Evolutionary conservation across 2,797 vertebrate genomes (phyloP).

Genomic region (Arnoldichthys spilopterus): DNA sequence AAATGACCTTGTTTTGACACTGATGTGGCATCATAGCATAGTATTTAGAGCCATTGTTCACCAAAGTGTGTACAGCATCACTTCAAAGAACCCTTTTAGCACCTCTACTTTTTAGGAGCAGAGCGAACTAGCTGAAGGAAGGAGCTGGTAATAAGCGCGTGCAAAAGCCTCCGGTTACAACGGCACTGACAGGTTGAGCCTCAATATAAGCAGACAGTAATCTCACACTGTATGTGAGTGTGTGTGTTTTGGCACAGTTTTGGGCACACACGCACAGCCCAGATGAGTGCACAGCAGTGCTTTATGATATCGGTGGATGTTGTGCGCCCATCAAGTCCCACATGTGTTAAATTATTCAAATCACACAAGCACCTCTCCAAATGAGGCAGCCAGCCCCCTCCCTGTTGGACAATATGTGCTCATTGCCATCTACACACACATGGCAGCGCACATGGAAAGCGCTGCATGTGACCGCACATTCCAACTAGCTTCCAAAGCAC

Average conservation of each 20-base stretch:
- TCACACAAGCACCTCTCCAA: slow-evolving; percentile 46
- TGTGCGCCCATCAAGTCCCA: slow-evolving; percentile 53
- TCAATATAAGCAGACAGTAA: slow-evolving; percentile 42
- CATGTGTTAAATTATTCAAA: slow-evolving; percentile 62
- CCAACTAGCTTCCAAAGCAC: background rate
- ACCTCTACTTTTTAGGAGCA: background rate
- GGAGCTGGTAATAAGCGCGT: slow-evolving; percentile 39
- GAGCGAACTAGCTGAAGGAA: background rate
- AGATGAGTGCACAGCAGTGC: slow-evolving; percentile 53
- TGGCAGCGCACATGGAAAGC: background rate
- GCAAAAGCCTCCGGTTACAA: slow-evolving; percentile 11
- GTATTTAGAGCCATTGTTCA: background rate
- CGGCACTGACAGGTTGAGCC: slow-evolving; percentile 39
- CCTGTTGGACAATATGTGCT: slow-evolving; percentile 50
- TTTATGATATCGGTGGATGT: slow-evolving; percentile 53
- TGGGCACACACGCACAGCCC: slow-evolving; percentile 27
- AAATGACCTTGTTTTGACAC: background rate
- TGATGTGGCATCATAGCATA: too few relatives aligned
- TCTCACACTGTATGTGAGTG: slow-evolving; percentile 25
- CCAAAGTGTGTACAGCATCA: background rate
- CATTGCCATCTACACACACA: slow-evolving; percentile 34
- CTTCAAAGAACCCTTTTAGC: background rate
- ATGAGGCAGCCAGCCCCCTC: slow-evolving; percentile 37
- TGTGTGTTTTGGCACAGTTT: slow-evolving; percentile 37
- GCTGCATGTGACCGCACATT: background rate